Evolutionary conservation across 2,113 vertebrate species (phyloP).

Genomic region (Eulacestoma nigropectus): DNA sequence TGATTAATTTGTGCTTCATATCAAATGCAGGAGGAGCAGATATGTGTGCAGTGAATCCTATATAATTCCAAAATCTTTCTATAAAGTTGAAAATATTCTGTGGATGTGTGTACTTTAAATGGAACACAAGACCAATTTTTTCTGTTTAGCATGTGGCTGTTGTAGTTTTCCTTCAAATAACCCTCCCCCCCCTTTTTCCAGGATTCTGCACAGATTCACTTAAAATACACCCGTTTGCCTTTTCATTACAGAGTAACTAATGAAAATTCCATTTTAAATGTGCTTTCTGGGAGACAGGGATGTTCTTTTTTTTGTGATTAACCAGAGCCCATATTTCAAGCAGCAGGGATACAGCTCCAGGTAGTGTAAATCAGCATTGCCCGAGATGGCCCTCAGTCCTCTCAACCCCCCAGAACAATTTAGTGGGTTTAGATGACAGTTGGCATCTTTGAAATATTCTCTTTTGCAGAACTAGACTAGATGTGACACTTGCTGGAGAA

Average conservation of each 20-base stretch:
- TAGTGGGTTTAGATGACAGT: slow-evolving; percentile 58
- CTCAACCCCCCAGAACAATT: slow-evolving; percentile 42
- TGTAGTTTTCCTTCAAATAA: neutral
- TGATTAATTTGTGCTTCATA: neutral
- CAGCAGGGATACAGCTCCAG: neutral
- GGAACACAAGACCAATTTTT: neutral
- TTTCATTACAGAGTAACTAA: neutral
- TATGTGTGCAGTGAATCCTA: neutral
- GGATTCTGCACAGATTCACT: neutral
- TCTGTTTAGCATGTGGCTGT: neutral
- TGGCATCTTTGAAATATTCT: slow-evolving; percentile 71
- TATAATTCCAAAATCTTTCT: neutral
- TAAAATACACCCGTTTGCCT: neutral
- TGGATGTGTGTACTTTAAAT: neutral
- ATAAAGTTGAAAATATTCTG: neutral
- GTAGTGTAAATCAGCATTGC: slow-evolving; percentile 45
- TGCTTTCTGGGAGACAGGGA: neutral
- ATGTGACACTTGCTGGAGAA: slow-evolving; percentile 63
- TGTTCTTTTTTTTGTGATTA: neutral
- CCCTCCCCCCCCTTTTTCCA: neutral
- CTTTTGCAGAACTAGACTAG: slow-evolving; percentile 35
- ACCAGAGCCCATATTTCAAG: slow-evolving; percentile 6
- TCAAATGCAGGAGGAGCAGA: neutral
- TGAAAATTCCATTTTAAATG: slow-evolving; percentile 25
- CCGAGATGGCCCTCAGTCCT: slow-evolving; percentile 10